Conservation (phyloP, 2,797 vertebrate species). For the Cirrhinus molitorella region DNA sequence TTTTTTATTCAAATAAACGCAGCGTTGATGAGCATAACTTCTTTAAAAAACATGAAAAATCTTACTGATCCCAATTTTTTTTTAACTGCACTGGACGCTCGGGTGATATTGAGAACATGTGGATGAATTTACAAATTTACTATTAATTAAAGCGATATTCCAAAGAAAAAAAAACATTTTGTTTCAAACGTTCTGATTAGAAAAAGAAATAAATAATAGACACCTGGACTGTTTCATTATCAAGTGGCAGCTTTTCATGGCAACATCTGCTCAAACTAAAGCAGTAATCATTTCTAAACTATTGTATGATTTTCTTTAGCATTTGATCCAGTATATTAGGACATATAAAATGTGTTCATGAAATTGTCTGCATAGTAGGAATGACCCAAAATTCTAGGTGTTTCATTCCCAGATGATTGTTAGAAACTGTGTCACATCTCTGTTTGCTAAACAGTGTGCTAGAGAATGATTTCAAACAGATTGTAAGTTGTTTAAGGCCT, state of each 20-base stretch:
- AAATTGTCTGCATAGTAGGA: not conserved
- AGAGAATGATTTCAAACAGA: not conserved
- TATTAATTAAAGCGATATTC: not conserved
- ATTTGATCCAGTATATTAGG: not conserved
- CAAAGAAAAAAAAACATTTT: not conserved
- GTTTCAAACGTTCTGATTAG: not conserved
- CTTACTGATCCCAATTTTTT: no score
- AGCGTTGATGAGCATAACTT: no score
- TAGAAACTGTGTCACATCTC: not conserved
- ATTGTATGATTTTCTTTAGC: not conserved
- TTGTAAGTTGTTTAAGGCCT: not conserved
- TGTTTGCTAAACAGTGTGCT: not conserved
- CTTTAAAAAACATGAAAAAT: no score
- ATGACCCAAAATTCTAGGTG: not conserved
- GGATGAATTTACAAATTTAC: not conserved
- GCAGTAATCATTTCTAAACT: not conserved
- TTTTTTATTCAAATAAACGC: no score
- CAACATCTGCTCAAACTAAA: not conserved
- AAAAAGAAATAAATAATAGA: not conserved
- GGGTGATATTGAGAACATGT: not conserved
- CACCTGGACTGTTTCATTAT: not conserved
- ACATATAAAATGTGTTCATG: not conserved
- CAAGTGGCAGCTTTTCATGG: not conserved
- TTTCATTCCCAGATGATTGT: not conserved
- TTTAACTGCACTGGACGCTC: no score